Evolutionary conservation across 64 coral and sea anemone species (phyloP).

Genomic region (Cladopsammia gracilis): DNA sequence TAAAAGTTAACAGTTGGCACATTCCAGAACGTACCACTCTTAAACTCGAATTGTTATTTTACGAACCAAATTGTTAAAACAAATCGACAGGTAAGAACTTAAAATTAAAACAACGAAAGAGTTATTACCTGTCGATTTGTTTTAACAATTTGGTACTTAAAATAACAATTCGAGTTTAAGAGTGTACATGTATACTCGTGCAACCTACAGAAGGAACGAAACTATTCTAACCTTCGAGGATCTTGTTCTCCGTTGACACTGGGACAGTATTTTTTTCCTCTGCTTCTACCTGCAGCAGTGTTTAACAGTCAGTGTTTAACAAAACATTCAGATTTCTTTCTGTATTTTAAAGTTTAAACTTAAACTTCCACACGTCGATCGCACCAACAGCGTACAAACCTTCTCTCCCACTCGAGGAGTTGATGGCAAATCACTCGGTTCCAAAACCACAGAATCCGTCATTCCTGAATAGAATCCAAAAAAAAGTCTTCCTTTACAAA

Average conservation of each 20-base stretch:
- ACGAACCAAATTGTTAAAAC: too few species aligned
- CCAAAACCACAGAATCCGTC: conserved; percentile 29
- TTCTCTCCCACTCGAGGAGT: conserved; percentile 7
- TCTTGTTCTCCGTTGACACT: neutral
- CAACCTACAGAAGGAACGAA: too few species aligned
- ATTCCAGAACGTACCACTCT: neutral
- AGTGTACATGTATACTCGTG: too few species aligned
- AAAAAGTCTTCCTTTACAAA: neutral
- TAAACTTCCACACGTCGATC: neutral
- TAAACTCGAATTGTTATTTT: too few species aligned
- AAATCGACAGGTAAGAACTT: too few species aligned
- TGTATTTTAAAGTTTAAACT: neutral
- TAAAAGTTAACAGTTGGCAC: neutral
- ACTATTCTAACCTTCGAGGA: neutral
- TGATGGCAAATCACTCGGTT: neutral
- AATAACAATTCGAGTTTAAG: too few species aligned
- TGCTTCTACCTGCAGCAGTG: conserved; percentile 1
- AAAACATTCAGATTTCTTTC: neutral
- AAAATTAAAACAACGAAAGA: too few species aligned
- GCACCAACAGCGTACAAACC: neutral
- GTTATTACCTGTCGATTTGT: too few species aligned
- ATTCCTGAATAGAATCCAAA: neutral
- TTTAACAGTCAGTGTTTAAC: neutral
- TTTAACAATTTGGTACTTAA: too few species aligned
- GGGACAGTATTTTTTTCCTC: neutral